These are phyloP conservation scores for Platycnemis pennipes DNA, from an alignment of 2,888 invertebrate species.

Conservation along the genomic window DNA sequence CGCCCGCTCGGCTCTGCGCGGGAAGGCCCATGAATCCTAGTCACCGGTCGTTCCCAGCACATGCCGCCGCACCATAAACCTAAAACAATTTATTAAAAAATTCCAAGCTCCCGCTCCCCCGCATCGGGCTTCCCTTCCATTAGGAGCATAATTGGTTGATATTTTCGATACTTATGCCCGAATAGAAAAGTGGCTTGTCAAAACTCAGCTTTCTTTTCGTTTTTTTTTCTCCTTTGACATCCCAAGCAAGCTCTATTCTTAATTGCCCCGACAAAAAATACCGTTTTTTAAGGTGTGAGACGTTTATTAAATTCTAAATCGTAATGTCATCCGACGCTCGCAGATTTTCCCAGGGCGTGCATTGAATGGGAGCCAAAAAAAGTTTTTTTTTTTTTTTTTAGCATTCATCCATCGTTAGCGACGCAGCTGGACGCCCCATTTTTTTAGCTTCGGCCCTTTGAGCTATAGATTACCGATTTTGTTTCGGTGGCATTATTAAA, in stretches of 20 bases:
- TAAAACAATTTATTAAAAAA: background rate
- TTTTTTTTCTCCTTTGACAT: background rate
- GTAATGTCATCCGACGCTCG: background rate
- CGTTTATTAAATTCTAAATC: background rate
- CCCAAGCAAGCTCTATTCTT: background rate
- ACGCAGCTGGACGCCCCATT: background rate
- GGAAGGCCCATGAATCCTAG: background rate
- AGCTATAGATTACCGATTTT: constrained; percentile 36
- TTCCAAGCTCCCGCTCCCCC: background rate
- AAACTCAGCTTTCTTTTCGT: background rate
- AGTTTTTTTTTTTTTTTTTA: no score
- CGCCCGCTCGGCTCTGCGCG: background rate
- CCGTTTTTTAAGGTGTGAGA: background rate
- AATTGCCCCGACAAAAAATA: background rate
- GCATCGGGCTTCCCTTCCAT: background rate
- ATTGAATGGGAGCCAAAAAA: background rate
- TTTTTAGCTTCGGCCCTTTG: background rate
- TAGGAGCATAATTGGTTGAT: background rate
- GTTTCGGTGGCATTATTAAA: constrained; percentile 24
- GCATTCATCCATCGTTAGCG: background rate
- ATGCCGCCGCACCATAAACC: background rate
- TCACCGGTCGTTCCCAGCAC: background rate
- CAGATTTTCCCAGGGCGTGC: background rate
- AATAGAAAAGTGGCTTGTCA: background rate
- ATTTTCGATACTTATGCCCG: background rate